Evolutionary conservation across 2,888 invertebrate species (phyloP).

Genomic region (Lasius platythorax): DNA sequence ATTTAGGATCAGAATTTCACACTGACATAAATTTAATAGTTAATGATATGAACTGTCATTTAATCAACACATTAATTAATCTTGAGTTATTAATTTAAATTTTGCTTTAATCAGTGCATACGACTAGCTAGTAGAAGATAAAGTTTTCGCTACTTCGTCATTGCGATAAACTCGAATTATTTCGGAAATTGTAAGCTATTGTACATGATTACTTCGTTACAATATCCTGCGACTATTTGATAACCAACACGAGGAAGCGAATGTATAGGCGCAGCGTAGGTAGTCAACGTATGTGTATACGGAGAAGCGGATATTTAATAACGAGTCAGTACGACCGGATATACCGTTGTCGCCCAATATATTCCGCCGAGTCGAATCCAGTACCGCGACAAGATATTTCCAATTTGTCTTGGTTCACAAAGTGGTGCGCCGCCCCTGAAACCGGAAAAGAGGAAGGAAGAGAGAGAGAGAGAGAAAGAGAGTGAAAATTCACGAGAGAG

Average conservation of each 20-base stretch:
- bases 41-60: neutral
- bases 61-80: neutral
- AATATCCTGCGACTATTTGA: slow-evolving; percentile 52
- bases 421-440: slow-evolving; percentile 79
- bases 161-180: neutral
- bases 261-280: slow-evolving; percentile 10
- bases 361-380: slow-evolving; percentile 76
- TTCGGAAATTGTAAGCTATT: neutral
- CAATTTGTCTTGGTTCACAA: slow-evolving; percentile 84
- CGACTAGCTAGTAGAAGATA: neutral
- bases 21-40: neutral
- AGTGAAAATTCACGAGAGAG: slow-evolving; percentile 2
- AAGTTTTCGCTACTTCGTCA: neutral
- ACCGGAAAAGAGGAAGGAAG: slow-evolving; percentile 49
- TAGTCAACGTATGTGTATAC: slow-evolving; percentile 32
- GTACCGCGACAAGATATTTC: slow-evolving; percentile 82
- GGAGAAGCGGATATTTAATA: slow-evolving; percentile 80
- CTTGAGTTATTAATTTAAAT: slow-evolving; percentile 2
- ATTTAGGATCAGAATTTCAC: slow-evolving; percentile 6
- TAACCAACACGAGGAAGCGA: slow-evolving; percentile 45
- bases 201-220: too few relatives aligned
- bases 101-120: neutral
- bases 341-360: slow-evolving; percentile 79
- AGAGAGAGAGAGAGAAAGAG: slow-evolving; percentile 48
- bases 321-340: slow-evolving; percentile 80